Base-by-base conservation (phyloP, 2,888 invertebrate genomes). In the Apodemia mormo region DNA sequence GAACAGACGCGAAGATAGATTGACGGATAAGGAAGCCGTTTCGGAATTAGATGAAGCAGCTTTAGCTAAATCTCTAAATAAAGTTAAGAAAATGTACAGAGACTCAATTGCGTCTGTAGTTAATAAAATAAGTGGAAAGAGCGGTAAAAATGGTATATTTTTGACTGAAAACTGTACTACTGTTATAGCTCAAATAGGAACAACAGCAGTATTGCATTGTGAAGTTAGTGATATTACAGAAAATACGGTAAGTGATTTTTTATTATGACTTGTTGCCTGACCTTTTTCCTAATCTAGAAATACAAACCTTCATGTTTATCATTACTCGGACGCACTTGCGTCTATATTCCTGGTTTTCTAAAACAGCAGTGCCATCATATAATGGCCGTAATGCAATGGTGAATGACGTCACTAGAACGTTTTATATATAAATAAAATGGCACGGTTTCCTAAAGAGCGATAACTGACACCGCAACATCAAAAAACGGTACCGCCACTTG, bases 191-290 rank as follows among this genome's bases (percentile, higher is more conserved):
- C 95, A 95, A 85, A 94, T 94, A 78, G 94, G 95, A 69, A 94
- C 95, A 9, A 95, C 95, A 14, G 95, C 94, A 43, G 87, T 94
- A 76, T 81, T 95, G 70, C 95, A 95, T 79, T 95, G 95, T 82
- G 95, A 95, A 93, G 94, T 95, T 81, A 94, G 94, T 76, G 95
- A 95, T 78, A 94, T 95, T 67, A 94, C 94, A 56, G 94, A 95
- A 81, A 94, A 94, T 77, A 95, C 95, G 88, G 95, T 95, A 83
- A 94, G 94, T 87, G 70, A 6, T 9, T 14, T 49, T 14, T 49
- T 49, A 49, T 49, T 40, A 40, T 8, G 8, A 40, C 40, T 8
- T 40, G 7, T 8, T 1, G 0, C 8, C 40, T 22, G 22, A 22
- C 22, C 22, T 22, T 22, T 22, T 22, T 22, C 22, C 0, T 22